Evolutionary conservation across 2,113 vertebrate species (phyloP).

Genomic region (Pachycephala philippinensis): DNA sequence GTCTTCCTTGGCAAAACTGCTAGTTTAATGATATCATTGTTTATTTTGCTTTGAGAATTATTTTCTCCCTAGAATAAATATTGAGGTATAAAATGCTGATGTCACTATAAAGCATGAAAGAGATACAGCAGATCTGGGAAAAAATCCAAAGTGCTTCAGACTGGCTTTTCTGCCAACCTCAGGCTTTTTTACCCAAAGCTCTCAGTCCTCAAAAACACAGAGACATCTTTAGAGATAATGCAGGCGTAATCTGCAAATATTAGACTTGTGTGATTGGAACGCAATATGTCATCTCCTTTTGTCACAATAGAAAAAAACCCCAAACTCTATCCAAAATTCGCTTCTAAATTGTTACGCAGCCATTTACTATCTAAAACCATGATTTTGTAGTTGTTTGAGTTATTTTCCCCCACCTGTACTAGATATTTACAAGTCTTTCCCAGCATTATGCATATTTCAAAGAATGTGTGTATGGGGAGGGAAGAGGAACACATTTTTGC

Average conservation of each 20-base stretch:
- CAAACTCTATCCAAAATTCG: neutral
- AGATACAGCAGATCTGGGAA: slow-evolving; percentile 46
- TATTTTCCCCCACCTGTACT: neutral
- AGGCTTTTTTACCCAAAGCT: slow-evolving; percentile 20
- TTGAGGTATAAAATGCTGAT: slow-evolving; percentile 61
- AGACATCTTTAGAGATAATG: slow-evolving; percentile 31
- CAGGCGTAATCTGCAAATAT: slow-evolving; percentile 15
- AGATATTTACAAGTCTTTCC: neutral
- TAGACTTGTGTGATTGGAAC: neutral
- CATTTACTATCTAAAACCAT: neutral
- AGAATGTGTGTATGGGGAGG: neutral
- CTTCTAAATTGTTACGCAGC: neutral
- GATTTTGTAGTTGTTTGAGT: neutral
- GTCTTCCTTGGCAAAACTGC: neutral
- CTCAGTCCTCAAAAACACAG: neutral
- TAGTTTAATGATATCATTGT: slow-evolving; percentile 58
- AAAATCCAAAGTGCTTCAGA: slow-evolving; percentile 55
- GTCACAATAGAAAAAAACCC: neutral
- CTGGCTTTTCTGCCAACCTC: slow-evolving; percentile 51
- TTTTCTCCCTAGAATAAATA: slow-evolving; percentile 66
- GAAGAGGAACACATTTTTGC: neutral
- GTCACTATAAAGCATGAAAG: slow-evolving; percentile 37
- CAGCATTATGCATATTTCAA: neutral
- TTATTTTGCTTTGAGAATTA: slow-evolving; percentile 63
- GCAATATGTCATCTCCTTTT: neutral